phyloP scores from a whole-genome alignment of 1,140 invertebrate species.

The Apis mellifera region Amel_HAv3.1 CM009937.2:9658001-9658500 shows the following conservation, averaged over 20 bases:
- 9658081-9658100: neutral
- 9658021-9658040: neutral
- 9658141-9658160: neutral
- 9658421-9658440: constrained; percentile 68
- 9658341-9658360: neutral
- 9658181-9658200: neutral
- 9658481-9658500: neutral
- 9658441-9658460: constrained; percentile 70
- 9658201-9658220: neutral
- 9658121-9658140: neutral
- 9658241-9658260: neutral
- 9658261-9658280: neutral
- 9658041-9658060: neutral
- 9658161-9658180: neutral
- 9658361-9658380: neutral
- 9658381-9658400: constrained; percentile 58
- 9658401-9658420: constrained; percentile 67
- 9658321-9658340: neutral
- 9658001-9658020: neutral
- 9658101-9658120: neutral
- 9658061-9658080: neutral
- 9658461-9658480: constrained; percentile 63
- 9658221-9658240: neutral
- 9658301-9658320: neutral
- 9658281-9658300: neutral